Conservation (phyloP, 1,140 invertebrate species). For the Venturia canescens region DNA sequence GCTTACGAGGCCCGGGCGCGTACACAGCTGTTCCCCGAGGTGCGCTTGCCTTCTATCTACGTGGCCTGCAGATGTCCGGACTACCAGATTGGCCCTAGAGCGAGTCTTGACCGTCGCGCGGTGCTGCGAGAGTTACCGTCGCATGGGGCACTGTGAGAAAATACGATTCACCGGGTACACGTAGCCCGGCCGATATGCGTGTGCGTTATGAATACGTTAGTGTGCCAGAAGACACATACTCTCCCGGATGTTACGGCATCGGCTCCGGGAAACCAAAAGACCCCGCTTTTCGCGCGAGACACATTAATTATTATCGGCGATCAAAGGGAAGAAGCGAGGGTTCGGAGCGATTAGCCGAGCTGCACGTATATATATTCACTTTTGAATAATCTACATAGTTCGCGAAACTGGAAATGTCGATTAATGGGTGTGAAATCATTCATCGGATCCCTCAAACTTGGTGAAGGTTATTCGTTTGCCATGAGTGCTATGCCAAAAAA, state of each 20-base stretch:
- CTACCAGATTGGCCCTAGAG: constrained; percentile 20
- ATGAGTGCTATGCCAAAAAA: too few species aligned
- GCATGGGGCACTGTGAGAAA: constrained; percentile 49
- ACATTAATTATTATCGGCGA: not conserved
- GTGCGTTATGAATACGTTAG: not conserved
- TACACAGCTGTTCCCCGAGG: constrained; percentile 43
- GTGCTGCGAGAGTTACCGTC: constrained; percentile 24
- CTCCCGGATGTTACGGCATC: not conserved
- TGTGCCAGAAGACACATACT: not conserved
- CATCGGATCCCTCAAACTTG: too few species aligned
- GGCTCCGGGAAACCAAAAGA: not conserved
- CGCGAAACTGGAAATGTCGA: not conserved
- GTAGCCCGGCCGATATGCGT: constrained; percentile 20
- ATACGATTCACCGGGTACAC: constrained; percentile 39
- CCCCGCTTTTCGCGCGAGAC: not conserved
- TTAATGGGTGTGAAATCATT: not conserved
- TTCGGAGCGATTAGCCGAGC: not conserved
- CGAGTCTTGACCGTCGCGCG: constrained; percentile 11
- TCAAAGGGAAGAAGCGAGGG: not conserved
- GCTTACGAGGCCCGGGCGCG: not conserved
- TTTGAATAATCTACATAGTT: not conserved
- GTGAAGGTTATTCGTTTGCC: too few species aligned
- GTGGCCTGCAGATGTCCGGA: constrained; percentile 47
- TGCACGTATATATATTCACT: not conserved
- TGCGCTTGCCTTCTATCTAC: constrained; percentile 1